A percentile compares a stretch with the other conserved stretches of the same genome.
Evolutionary conservation across 2,797 vertebrate species (phyloP).

Genomic region (Meda fulgida): DNA sequence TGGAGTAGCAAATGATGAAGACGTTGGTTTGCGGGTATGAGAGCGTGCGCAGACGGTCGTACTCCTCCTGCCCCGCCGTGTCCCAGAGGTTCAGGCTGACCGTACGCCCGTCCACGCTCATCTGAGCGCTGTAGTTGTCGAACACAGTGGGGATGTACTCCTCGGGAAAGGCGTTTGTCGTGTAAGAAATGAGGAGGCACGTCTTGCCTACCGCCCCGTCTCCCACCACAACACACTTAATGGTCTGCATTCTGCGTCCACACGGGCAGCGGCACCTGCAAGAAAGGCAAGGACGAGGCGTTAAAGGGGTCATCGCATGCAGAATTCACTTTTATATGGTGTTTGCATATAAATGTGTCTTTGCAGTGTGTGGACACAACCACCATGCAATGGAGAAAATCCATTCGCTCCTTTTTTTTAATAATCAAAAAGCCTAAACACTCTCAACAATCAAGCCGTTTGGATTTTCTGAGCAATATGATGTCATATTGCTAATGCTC

Average conservation of each 20-base stretch:
- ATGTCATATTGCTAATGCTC: too few species aligned
- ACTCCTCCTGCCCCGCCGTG: slow-evolving; percentile 94
- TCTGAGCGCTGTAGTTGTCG: slow-evolving; percentile 95
- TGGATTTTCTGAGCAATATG: too few species aligned
- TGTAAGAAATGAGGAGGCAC: slow-evolving; percentile 94
- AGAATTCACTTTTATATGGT: too few species aligned
- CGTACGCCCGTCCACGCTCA: slow-evolving; percentile 91
- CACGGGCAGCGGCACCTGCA: slow-evolving; percentile 78
- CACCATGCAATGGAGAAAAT: too few species aligned
- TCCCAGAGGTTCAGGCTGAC: slow-evolving; percentile 95
- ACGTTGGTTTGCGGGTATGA: slow-evolving; percentile 94
- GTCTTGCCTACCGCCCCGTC: slow-evolving; percentile 95
- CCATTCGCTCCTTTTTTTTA: too few species aligned
- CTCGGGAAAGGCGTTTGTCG: slow-evolving; percentile 92
- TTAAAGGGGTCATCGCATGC: not conserved
- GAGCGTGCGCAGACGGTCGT: slow-evolving; percentile 89
- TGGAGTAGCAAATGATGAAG: slow-evolving; percentile 95
- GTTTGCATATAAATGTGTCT: too few species aligned
- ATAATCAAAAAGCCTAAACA: too few species aligned
- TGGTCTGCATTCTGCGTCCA: slow-evolving; percentile 93
- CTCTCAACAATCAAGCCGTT: too few species aligned
- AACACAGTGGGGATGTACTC: slow-evolving; percentile 96
- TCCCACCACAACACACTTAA: slow-evolving; percentile 95
- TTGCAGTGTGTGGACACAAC: too few species aligned
- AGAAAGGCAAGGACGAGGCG: not conserved